Percentiles rank a stretch among this genome's conserved stretches.
Conservation (phyloP, 2,797 vertebrate species). For the Bovichtus diacanthus region DNA sequence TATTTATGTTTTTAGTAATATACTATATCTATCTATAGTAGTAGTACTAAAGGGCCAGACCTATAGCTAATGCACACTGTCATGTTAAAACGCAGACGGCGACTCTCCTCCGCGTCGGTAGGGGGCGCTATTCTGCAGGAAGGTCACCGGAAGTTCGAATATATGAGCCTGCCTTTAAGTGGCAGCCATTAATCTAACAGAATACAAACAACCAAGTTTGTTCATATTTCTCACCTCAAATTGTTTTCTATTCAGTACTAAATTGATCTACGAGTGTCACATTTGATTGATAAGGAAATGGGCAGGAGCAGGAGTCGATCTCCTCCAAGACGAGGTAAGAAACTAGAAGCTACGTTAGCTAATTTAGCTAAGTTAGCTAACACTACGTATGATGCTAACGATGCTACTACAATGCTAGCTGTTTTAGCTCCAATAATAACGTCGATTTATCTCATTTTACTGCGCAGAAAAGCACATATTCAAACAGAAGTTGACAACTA, state of each 20-base stretch:
- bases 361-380: not conserved
- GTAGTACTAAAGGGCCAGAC: too few relatives aligned
- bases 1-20: too few relatives aligned
- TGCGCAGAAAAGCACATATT: accelerated
- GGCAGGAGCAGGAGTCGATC: slow-evolving; percentile 84
- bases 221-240: not conserved
- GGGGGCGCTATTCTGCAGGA: slow-evolving; percentile 24
- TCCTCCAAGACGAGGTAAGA: slow-evolving; percentile 83
- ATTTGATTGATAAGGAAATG: slow-evolving; percentile 56
- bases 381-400: not conserved
- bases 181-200: not conserved
- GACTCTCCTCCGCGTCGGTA: slow-evolving; percentile 1
- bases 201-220: not conserved
- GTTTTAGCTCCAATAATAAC: accelerated
- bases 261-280: accelerated
- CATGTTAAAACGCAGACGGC: not conserved
- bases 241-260: accelerated
- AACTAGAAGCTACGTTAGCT: not conserved
- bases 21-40: too few relatives aligned
- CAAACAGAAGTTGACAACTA: accelerated
- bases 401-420: not conserved
- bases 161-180: not conserved
- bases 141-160: slow-evolving; percentile 30
- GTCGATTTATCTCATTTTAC: not conserved
- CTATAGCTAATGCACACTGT: too few relatives aligned